Conservation (phyloP, 2,113 vertebrate species). For the Saguinus midas region DNA sequence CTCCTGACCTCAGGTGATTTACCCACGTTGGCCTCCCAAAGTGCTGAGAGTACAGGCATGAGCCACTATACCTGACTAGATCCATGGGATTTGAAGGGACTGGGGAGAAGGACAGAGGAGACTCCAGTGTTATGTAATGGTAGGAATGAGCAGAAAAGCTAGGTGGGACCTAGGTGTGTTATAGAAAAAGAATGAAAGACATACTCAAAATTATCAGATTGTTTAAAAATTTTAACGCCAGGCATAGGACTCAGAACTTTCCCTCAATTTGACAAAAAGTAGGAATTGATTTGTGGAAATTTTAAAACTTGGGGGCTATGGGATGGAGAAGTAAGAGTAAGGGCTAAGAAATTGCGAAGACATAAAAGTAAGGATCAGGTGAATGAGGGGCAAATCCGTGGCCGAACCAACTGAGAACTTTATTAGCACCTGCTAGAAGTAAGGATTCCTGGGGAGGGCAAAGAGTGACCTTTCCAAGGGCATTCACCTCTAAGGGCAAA, state of each 20-base stretch:
- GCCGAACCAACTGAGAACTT: neutral
- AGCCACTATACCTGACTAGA: no score
- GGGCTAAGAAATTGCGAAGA: no score
- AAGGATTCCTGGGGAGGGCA: neutral
- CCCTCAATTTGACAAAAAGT: neutral
- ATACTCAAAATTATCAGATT: neutral
- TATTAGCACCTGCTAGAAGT: neutral
- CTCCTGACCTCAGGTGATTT: no score
- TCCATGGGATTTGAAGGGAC: neutral
- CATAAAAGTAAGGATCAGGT: neutral
- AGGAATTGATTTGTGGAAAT: neutral
- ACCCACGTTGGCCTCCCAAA: no score
- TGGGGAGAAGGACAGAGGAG: constrained; percentile 42
- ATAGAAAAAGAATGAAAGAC: neutral
- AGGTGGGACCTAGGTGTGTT: no score
- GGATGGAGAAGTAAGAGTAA: neutral
- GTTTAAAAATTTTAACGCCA: neutral
- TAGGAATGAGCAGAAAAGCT: neutral
- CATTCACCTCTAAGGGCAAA: neutral
- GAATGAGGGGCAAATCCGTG: neutral
- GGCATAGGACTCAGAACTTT: neutral
- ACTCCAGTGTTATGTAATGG: neutral
- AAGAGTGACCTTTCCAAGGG: neutral
- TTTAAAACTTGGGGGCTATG: neutral
- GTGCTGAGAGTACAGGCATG: no score